Base-by-base conservation (phyloP, 2,797 vertebrate species). In the Acridotheres tristis region DNA sequence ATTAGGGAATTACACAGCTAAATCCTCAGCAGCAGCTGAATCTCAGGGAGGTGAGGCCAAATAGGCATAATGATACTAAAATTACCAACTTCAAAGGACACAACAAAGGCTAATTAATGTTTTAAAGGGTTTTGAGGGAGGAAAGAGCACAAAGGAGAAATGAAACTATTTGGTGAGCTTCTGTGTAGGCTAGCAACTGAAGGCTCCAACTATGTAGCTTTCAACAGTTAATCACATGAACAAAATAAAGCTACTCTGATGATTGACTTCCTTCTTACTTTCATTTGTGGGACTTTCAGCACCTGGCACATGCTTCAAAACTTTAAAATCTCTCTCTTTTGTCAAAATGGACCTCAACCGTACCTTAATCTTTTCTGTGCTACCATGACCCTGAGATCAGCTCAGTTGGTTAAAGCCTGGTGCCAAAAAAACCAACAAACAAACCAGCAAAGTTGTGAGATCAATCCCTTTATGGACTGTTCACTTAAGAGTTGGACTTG, bases 121-220 rank as follows among this genome's bases (percentile, higher is more conserved):
- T 93, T 85, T 36, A 29, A 93, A 83, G 17, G 16, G 38, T 63
- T 96, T 78, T 3, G 19, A 89, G 73, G 21, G 32, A 68, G 29
- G n/a, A 91, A 93, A 75, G 53, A 36, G 36, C 27, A 80, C 36
- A 84, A 69, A 84, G 26, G 42, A 95, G 69, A 95, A 91, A 89
- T 42, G 76, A 69, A 93, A 78, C 36, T 57, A 50, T 63, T 67
- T 67, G 43, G 79, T 75, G 69, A 88, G 66, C 42, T 84, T 78
- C 45, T 78, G 29, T 48, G 40, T 34, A 68, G 47, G 58, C 42
- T 77, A 83, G 68, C 55, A 89, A 66, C 40, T 32, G 36, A 84
- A 85, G 61, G 68, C 54, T 90, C 63, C 62, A 83, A 78, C 93
- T 86, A 88, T 3, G 22, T 16, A 43, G 47, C 53, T 91, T 83